Percentiles rank a stretch among this genome's conserved stretches.
phyloP scores from a whole-genome alignment of 2,888 invertebrate genomes.

The Hydroisotoma schaefferi region DNA sequence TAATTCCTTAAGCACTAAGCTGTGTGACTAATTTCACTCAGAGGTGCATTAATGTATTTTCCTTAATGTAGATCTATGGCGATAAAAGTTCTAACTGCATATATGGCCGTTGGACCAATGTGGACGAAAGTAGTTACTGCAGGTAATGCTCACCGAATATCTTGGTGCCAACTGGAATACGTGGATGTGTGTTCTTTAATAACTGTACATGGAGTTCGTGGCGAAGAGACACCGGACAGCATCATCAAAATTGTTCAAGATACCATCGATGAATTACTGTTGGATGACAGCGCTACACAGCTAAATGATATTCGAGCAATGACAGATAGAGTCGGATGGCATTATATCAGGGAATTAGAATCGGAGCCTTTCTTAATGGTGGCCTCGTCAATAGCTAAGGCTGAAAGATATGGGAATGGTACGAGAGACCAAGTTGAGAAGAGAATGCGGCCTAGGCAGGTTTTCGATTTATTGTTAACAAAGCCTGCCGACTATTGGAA shows the following conservation, averaged over 20 bases:
- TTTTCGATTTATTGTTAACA: constrained; percentile 30
- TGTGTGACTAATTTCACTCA: background rate
- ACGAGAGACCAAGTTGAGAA: constrained; percentile 36
- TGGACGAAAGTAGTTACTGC: constrained; percentile 43
- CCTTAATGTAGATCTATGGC: constrained; percentile 27
- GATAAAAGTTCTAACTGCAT: constrained; percentile 45
- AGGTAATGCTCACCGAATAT: constrained; percentile 45
- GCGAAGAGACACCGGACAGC: constrained; percentile 29
- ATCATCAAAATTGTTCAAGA: constrained; percentile 21
- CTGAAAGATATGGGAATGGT: constrained; percentile 42
- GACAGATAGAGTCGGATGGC: constrained; percentile 48
- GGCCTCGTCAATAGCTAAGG: constrained; percentile 44
- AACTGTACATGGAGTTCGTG: constrained; percentile 40
- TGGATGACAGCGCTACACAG: constrained; percentile 12
- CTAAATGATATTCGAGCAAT: constrained; percentile 35
- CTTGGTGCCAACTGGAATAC: constrained; percentile 48
- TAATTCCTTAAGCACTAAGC: constrained; percentile 3
- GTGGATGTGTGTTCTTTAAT: constrained; percentile 41
- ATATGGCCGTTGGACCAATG: constrained; percentile 43
- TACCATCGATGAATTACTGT: constrained; percentile 24
- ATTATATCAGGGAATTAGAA: constrained; percentile 46
- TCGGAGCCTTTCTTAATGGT: constrained; percentile 44
- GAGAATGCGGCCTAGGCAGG: constrained; percentile 33
- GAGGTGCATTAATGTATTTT: background rate
- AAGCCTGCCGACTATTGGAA: constrained; percentile 42